Evolutionary conservation across 2,113 vertebrate species (phyloP).

Genomic region (Myrmophylax atrothorax): DNA sequence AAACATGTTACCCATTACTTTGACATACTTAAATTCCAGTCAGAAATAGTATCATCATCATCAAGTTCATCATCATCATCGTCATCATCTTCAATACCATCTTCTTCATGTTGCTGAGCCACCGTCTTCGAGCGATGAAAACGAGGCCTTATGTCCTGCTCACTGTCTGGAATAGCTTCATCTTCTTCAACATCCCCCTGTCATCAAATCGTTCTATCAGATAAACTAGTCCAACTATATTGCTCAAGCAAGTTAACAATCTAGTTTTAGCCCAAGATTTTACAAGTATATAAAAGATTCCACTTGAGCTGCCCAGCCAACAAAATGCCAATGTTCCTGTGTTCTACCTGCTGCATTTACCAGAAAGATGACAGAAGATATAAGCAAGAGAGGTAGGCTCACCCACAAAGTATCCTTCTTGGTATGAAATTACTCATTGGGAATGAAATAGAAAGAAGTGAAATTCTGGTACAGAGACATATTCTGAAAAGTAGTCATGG

Average conservation of each 20-base stretch:
- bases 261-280: neutral
- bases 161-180: slow-evolving; percentile 93
- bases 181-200: slow-evolving; percentile 96
- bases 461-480: neutral
- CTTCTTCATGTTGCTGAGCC: slow-evolving; percentile 92
- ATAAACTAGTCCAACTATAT: neutral
- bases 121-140: slow-evolving; percentile 95
- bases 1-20: neutral
- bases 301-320: neutral
- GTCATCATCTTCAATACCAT: slow-evolving; percentile 89
- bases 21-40: slow-evolving; percentile 95
- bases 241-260: neutral
- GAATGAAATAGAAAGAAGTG: neutral
- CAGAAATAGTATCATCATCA: slow-evolving; percentile 93
- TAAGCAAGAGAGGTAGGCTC: neutral
- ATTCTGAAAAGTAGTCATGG: neutral
- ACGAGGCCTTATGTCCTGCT: slow-evolving; percentile 94
- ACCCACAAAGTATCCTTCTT: neutral
- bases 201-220: neutral
- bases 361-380: neutral
- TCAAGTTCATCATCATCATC: slow-evolving; percentile 90
- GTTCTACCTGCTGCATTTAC: neutral
- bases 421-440: neutral
- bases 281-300: neutral
- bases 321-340: neutral